A percentile compares a stretch with the other conserved stretches of the same genome.
Conservation (phyloP, 2,113 vertebrate species). For the Sus scrofa region DNA sequence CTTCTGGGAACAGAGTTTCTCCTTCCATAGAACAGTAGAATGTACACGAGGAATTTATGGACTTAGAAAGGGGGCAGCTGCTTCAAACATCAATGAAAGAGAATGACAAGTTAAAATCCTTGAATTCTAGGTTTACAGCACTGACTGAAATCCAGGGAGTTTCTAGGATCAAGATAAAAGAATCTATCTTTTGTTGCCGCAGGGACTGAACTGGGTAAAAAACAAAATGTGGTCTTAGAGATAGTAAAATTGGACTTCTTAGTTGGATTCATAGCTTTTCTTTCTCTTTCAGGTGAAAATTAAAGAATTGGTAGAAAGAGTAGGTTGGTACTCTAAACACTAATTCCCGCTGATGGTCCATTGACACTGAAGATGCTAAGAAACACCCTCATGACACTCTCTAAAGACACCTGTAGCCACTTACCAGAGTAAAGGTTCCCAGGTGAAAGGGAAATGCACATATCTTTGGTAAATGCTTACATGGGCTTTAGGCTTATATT, state of each 20-base stretch:
- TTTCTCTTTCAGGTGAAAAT: conserved; percentile 20
- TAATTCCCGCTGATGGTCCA: neutral
- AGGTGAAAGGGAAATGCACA: neutral
- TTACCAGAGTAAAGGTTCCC: neutral
- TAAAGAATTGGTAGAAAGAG: neutral
- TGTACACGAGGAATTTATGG: conserved; percentile 70
- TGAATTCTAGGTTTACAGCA: conserved; percentile 68
- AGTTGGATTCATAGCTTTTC: neutral
- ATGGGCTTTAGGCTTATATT: neutral
- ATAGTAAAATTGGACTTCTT: conserved; percentile 38
- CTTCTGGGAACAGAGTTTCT: conserved; percentile 53
- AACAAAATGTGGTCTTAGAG: conserved; percentile 43
- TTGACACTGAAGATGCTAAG: neutral
- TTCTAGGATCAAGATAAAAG: conserved; percentile 78
- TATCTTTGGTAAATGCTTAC: neutral
- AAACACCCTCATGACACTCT: neutral
- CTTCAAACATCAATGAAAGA: conserved; percentile 73
- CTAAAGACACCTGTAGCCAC: neutral
- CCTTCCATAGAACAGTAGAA: conserved; percentile 15
- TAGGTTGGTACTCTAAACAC: neutral
- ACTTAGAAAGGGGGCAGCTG: conserved; percentile 66
- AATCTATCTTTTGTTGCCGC: conserved; percentile 62
- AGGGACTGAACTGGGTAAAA: conserved; percentile 47
- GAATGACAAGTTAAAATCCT: conserved; percentile 76
- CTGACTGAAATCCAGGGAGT: conserved; percentile 67